Base-by-base conservation (phyloP, 2,888 invertebrate species). In the Heliconius sara region DNA sequence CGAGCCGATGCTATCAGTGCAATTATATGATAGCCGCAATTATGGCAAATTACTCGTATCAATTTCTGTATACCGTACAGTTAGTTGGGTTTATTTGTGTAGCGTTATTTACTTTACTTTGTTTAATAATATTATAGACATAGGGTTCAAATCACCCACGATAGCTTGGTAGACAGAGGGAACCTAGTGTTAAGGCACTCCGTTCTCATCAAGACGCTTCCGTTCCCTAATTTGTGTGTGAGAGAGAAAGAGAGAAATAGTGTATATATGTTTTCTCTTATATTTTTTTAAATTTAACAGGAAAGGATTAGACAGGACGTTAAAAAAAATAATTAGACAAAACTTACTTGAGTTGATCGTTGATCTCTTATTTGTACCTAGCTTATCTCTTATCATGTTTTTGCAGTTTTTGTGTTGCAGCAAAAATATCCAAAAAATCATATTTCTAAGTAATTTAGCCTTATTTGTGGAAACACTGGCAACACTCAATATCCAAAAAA, bases 391-490 rank as follows among this genome's bases (percentile, higher is more conserved):
- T 6, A 6, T 47, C 47, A 39, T 39, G 39, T 39, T 39, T 27
- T 27, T 27, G 27, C 27, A 27, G 27, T 27, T 27, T 27, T 27
- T 27, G 47, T 19, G 19, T 47, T 47, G 13, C 4, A 12, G n/a
- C 1, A 63, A 63, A 10, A 39, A n/a, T 4, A 25, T 63, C 3
- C 3, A 22, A 60, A 22, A 4, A n/a, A 13, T 34, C 39, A 67
- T n/a, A 39, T 39, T 67, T 67, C 9, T 4, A 19, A 67, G 22
- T 52, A 47, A 27, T 72, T 30, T 22, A 30, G 27, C 12, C 25
- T 52, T 72, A 52, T 72, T 72, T 73, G 30, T 57, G 72, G 60
- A 60, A 73, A 73, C 57, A n/a, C 30, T 57, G 52, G 30, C 25
- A 34, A 22, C 25, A 39, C 25, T 39, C 10, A 9, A n/a, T n/a